Percentiles rank a stretch among this genome's conserved stretches.
Conservation (phyloP, 2,888 invertebrate species). For the Hoplodrina blanda region DNA sequence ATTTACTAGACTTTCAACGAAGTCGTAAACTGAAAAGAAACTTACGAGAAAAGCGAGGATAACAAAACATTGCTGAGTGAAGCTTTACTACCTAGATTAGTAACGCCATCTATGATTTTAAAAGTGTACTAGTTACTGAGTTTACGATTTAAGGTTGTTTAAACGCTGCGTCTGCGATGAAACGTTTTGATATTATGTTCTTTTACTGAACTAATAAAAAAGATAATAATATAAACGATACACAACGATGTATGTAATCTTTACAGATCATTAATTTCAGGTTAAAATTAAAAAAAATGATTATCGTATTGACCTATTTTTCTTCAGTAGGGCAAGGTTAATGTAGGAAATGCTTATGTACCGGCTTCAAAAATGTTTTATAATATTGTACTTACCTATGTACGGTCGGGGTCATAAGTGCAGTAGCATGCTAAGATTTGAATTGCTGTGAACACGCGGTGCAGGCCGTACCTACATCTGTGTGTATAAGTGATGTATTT, state of each 20-base stretch:
- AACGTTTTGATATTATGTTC: conserved; percentile 6
- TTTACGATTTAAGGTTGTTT: conserved; percentile 7
- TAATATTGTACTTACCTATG: neutral
- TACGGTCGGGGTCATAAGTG: too few relatives aligned
- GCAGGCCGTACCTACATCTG: too few relatives aligned
- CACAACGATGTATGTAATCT: neutral
- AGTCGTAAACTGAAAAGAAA: conserved; percentile 34
- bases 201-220: conserved; percentile 5
- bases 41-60: conserved; percentile 25
- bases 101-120: conserved; percentile 58
- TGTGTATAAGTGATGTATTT: too few relatives aligned
- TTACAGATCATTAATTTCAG: conserved; percentile 27
- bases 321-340: conserved; percentile 48
- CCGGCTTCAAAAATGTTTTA: neutral
- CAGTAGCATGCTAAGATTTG: too few relatives aligned
- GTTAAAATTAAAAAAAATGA: conserved; percentile 12
- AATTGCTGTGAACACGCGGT: too few relatives aligned
- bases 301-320: conserved; percentile 38
- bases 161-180: conserved; percentile 4
- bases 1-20: conserved; percentile 33
- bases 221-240: neutral
- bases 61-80: conserved; percentile 30
- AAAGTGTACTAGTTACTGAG: conserved; percentile 23
- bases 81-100: conserved; percentile 14
- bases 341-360: conserved; percentile 13